These are phyloP conservation scores for Aphaenogaster rudis DNA, from an alignment of 1,140 invertebrate species.

Conservation along the genomic window DNA sequence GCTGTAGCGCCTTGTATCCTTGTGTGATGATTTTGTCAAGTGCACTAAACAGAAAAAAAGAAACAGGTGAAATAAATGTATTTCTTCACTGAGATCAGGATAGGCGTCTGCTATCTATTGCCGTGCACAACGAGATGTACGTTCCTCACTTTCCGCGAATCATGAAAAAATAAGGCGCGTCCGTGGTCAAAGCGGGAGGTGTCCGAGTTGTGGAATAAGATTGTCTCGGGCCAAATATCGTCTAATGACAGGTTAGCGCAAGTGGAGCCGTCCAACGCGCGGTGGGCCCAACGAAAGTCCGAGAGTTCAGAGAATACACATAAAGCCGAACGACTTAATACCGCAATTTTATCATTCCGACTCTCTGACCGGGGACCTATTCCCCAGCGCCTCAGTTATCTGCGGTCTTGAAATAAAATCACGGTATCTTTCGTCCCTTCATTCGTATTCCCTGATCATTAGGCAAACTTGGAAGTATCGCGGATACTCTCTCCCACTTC, in stretches of 20 bases:
- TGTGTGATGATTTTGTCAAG: constrained; percentile 99
- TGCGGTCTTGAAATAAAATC: constrained; percentile 87
- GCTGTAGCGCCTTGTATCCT: constrained; percentile 98
- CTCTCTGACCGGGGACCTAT: constrained; percentile 69
- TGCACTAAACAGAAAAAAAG: constrained; percentile 88
- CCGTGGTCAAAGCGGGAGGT: constrained; percentile 66
- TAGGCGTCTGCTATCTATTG: neutral
- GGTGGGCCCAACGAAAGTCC: constrained; percentile 78
- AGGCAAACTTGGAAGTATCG: constrained; percentile 36
- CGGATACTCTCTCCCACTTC: constrained; percentile 38
- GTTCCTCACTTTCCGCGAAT: constrained; percentile 33
- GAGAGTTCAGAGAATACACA: constrained; percentile 87
- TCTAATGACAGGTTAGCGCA: constrained; percentile 85
- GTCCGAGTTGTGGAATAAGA: constrained; percentile 79
- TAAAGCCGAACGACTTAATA: constrained; percentile 87
- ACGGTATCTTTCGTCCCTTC: constrained; percentile 80
- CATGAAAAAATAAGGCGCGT: constrained; percentile 53
- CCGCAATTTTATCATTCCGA: constrained; percentile 87
- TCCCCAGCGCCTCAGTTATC: constrained; percentile 79
- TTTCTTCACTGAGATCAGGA: neutral
- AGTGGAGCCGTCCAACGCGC: constrained; percentile 72
- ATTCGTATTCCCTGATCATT: constrained; percentile 67
- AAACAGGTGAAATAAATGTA: neutral
- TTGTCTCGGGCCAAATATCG: constrained; percentile 84
- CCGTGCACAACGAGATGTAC: neutral